phyloP scores from a whole-genome alignment of 1,140 invertebrate species.

The Ganaspis sp. region DNA sequence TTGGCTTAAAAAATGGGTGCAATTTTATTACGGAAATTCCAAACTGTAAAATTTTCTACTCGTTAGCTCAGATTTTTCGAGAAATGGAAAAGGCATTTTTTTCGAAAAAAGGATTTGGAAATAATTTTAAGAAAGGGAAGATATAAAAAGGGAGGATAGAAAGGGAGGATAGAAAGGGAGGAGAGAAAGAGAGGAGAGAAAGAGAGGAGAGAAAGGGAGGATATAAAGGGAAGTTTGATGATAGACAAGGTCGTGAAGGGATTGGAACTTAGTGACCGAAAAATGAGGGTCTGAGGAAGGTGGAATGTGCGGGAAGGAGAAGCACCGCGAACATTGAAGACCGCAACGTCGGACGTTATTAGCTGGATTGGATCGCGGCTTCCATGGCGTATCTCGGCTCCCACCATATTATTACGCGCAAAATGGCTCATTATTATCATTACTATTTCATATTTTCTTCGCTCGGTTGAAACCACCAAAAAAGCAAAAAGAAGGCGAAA shows the following conservation, averaged over 20 bases:
- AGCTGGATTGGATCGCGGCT: conserved; percentile 67
- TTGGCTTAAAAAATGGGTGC: no score
- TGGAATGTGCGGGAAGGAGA: conserved; percentile 41
- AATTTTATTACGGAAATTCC: no score
- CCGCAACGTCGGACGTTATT: conserved; percentile 65
- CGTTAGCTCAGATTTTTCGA: no score
- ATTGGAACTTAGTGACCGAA: conserved; percentile 15
- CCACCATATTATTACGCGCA: conserved; percentile 73
- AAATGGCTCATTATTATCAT: conserved; percentile 75
- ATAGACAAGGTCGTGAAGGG: conserved; percentile 25
- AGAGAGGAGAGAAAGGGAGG: no score
- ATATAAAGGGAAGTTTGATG: not conserved
- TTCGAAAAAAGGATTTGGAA: no score
- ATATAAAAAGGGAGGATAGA: no score
- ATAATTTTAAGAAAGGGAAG: no score
- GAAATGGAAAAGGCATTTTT: no score
- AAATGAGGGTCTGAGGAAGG: not conserved
- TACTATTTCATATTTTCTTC: conserved; percentile 73
- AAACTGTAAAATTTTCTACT: no score
- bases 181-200: no score
- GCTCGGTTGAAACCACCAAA: conserved; percentile 61
- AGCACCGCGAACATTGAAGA: conserved; percentile 50
- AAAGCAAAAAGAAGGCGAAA: conserved; percentile 70
- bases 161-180: no score
- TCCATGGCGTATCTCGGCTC: conserved; percentile 61